Base-by-base conservation (phyloP, 2,888 invertebrate genomes). In the Seladonia tumulorum region DNA sequence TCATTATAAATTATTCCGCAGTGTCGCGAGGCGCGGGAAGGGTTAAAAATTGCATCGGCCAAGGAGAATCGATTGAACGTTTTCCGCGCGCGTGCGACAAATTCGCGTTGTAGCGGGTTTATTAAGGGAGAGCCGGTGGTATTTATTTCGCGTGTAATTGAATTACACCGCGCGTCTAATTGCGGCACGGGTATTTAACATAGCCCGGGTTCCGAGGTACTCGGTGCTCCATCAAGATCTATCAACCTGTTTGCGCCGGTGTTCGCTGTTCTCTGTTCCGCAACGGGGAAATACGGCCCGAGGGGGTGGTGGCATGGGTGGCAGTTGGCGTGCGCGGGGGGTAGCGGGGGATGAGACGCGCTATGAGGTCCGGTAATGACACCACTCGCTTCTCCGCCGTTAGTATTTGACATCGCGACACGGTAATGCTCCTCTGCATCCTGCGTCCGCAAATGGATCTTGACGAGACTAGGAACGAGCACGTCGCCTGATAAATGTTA, bases 281-380 rank as follows among this genome's bases (percentile, higher is more conserved):
- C 80, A 79, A 74, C 86, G 85, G 89, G 88, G 90, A 90, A 90
- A 90, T 90, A 90, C 90, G 90, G 75, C 76, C 76, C 81, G 80
- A 60, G 78, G 72, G 81, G 66, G 66, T 35, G 66, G 66, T 8
- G 10, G 66, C 22, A 39, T 22, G 35, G 66, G 66, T 22, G 66
- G 66, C 16, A 66, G 57, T 39, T 8, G 47, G 68, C 47, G 66
- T 3, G 57, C n/a, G 57, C 57, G 57, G 35, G 49, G 49, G 35
- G 35, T 1, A 35, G 77, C 47, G 53, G 78, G 71, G 71, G 45
- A 79, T 35, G 80, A 85, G 82, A 71, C 63, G 83, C 60, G 81
- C 86, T 83, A 90, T 88, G 90, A 90, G 90, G 89, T 88, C 86
- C 89, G 85, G 87, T 90, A 91, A 92, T 90, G 92, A 89, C 86